These are phyloP conservation scores for Gallinago jamesoni DNA, from an alignment of 2,113 vertebrate species.

Conservation along the genomic window DNA sequence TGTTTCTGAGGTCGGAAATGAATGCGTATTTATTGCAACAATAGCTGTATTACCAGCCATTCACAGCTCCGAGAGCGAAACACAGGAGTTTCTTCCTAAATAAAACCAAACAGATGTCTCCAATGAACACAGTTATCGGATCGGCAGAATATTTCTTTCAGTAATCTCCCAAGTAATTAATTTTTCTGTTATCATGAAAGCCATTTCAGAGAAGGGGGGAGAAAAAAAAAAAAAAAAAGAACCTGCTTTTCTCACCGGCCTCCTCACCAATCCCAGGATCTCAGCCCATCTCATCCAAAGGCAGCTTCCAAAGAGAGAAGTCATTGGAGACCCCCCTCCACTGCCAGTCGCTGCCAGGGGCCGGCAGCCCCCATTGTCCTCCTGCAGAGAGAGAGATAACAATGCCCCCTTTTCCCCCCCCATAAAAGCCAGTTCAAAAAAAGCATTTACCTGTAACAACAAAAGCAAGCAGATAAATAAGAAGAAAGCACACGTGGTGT, in stretches of 20 bases:
- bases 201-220: not conserved
- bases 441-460: not conserved
- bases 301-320: not conserved
- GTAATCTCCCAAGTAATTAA: conserved; percentile 39
- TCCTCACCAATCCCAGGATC: not conserved
- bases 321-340: not conserved
- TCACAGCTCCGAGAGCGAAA: not conserved
- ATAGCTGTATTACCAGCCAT: not conserved
- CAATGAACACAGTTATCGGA: not conserved
- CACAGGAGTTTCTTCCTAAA: not conserved
- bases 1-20: not conserved
- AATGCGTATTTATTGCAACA: conserved; percentile 43
- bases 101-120: not conserved
- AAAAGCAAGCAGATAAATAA: conserved; percentile 11
- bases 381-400: not conserved
- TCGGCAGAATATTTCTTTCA: not conserved
- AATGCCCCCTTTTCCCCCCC: not conserved
- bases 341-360: not conserved
- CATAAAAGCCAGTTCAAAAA: not conserved
- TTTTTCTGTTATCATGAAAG: conserved; percentile 21
- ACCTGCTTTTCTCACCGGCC: not conserved
- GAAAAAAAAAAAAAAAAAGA: not conserved
- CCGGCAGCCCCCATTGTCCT: not conserved
- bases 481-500: not conserved
- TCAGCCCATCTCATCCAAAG: not conserved